phyloP scores from a whole-genome alignment of 2,888 invertebrate species.

The Byasa hedistus region DNA sequence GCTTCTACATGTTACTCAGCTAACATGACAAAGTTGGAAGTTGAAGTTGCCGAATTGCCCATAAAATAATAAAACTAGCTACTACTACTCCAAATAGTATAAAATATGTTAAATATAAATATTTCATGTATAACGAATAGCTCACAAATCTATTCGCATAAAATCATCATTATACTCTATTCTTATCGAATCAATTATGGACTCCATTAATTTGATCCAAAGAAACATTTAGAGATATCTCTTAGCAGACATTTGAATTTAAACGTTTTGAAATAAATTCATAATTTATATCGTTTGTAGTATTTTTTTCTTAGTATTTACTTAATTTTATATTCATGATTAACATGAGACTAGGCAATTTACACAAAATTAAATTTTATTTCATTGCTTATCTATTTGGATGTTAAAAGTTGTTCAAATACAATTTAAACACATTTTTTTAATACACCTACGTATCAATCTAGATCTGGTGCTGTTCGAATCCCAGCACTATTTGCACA shows the following conservation, averaged over 20 bases:
- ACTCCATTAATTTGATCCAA: not conserved
- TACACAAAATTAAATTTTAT: not conserved
- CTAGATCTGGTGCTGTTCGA: no score
- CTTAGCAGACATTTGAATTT: not conserved
- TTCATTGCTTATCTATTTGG: not conserved
- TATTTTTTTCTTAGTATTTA: not conserved
- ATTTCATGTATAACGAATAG: not conserved
- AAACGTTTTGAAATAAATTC: not conserved
- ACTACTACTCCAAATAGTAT: not conserved
- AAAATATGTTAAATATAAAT: not conserved
- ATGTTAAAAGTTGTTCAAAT: no score
- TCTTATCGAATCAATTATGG: conserved; percentile 7
- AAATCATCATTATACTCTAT: conserved; percentile 15
- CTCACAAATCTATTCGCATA: conserved; percentile 6
- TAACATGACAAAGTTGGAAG: no score
- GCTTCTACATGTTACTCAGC: no score
- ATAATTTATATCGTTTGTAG: not conserved
- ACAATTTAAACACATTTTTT: no score
- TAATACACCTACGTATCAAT: no score
- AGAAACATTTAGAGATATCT: not conserved
- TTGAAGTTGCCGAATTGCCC: no score
- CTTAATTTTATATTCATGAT: not conserved
- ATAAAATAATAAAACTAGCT: no score
- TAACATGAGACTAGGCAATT: not conserved
- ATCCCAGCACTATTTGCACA: no score